Conservation (phyloP, 2,113 vertebrate species). For the Microtus richardsoni region DNA sequence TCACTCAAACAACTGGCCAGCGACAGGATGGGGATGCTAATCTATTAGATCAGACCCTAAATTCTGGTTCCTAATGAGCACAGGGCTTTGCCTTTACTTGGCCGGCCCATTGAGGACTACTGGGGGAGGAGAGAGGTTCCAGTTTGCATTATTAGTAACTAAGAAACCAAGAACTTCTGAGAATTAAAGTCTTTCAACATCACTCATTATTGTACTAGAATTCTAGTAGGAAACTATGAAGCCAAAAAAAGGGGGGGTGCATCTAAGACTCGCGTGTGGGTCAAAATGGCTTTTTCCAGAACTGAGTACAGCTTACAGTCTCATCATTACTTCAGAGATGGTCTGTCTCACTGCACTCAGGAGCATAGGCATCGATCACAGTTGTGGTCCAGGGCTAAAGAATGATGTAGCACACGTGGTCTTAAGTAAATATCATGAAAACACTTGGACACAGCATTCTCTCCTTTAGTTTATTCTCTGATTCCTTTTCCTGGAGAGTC, state of each 20-base stretch:
- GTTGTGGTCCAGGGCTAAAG: background rate
- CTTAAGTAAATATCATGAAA: background rate
- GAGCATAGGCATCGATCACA: background rate
- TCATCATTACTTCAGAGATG: background rate
- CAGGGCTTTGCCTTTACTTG: background rate
- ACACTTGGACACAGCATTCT: background rate
- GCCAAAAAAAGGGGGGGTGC: background rate
- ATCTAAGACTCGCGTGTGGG: background rate
- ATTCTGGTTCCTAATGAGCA: background rate
- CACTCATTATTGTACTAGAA: slow-evolving; percentile 16
- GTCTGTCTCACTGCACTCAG: background rate
- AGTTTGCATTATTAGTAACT: background rate
- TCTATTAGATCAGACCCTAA: background rate
- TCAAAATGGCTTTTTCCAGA: background rate
- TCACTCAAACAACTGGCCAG: background rate
- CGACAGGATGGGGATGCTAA: background rate
- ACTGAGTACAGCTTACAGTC: background rate
- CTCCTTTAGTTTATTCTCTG: background rate
- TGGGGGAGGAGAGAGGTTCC: background rate
- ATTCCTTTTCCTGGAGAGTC: background rate
- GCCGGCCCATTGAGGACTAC: background rate
- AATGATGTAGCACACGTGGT: background rate
- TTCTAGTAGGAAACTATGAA: background rate
- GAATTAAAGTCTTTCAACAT: background rate
- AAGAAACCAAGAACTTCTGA: background rate